Percentiles rank a stretch among this genome's conserved stretches.
Evolutionary conservation across 2,797 vertebrate genomes (phyloP).

Genomic region (Mus spretus): DNA sequence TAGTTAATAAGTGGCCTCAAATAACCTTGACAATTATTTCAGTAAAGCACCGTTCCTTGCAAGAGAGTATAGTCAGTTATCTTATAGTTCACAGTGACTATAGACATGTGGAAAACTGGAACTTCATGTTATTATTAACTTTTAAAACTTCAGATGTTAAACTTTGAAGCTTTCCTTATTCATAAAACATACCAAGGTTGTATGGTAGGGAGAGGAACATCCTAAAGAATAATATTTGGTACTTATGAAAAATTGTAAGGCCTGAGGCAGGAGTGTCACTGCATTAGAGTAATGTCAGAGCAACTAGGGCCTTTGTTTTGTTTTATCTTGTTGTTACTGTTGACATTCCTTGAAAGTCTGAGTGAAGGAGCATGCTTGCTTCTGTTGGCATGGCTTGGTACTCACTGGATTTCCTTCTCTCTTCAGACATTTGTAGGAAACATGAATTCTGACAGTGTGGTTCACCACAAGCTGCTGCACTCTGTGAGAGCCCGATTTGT

Average conservation of each 20-base stretch:
- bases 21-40: not conserved
- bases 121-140: not conserved
- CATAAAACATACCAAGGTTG: not conserved
- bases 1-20: constrained; percentile 9
- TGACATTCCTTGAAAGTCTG: not conserved
- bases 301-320: not conserved
- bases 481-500: constrained; percentile 95
- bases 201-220: not conserved
- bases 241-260: not conserved
- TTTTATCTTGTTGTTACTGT: not conserved
- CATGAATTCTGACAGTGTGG: constrained; percentile 93
- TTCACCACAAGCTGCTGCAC: constrained; percentile 95
- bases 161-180: not conserved
- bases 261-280: not conserved
- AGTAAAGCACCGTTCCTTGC: not conserved
- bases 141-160: not conserved
- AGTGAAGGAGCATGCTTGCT: fast-evolving
- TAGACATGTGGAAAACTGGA: not conserved
- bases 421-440: constrained; percentile 95
- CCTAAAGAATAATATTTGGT: not conserved
- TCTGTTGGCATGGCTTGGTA: not conserved
- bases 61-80: not conserved
- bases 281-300: not conserved
- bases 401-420: constrained; percentile 74
- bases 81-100: not conserved